phyloP scores from a whole-genome alignment of 2,888 invertebrate species.

The Listrodromus nycthemerus region DNA sequence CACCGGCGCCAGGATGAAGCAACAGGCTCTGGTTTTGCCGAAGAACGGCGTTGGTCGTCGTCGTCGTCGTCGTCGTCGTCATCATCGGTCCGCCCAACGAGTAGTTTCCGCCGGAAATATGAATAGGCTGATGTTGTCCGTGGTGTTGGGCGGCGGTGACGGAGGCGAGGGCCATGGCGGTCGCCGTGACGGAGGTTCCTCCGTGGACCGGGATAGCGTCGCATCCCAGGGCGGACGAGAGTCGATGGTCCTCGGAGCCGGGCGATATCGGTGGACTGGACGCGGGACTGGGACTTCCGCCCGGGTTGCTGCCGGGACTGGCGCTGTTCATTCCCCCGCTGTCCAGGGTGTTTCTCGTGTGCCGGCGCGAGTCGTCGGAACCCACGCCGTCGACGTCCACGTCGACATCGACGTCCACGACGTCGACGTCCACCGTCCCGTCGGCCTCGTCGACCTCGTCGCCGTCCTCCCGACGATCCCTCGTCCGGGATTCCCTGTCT shows the following conservation, averaged over 20 bases:
- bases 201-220: slow-evolving; percentile 81
- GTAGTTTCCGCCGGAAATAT: slow-evolving; percentile 55
- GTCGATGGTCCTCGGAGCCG: slow-evolving; percentile 90
- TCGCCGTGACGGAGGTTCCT: slow-evolving; percentile 67
- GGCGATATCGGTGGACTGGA: slow-evolving; percentile 95
- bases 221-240: slow-evolving; percentile 69
- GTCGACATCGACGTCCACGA: slow-evolving; percentile 74
- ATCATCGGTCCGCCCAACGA: slow-evolving; percentile 53
- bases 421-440: slow-evolving; percentile 76
- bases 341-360: slow-evolving; percentile 72
- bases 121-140: slow-evolving; percentile 53
- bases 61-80: no score
- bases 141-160: slow-evolving; percentile 39
- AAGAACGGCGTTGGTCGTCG: slow-evolving; percentile 70
- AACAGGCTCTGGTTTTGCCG: slow-evolving; percentile 80
- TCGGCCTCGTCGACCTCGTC: slow-evolving; percentile 72
- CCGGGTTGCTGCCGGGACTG: slow-evolving; percentile 86
- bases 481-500: slow-evolving; percentile 39
- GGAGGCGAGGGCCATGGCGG: slow-evolving; percentile 43
- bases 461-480: slow-evolving; percentile 34
- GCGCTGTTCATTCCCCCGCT: slow-evolving; percentile 85
- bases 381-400: slow-evolving; percentile 73
- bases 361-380: slow-evolving; percentile 78
- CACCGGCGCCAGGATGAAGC: slow-evolving; percentile 80
- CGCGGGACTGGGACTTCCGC: slow-evolving; percentile 86